Conservation (phyloP, 2,888 invertebrate species). For the Cinara cedri region DNA sequence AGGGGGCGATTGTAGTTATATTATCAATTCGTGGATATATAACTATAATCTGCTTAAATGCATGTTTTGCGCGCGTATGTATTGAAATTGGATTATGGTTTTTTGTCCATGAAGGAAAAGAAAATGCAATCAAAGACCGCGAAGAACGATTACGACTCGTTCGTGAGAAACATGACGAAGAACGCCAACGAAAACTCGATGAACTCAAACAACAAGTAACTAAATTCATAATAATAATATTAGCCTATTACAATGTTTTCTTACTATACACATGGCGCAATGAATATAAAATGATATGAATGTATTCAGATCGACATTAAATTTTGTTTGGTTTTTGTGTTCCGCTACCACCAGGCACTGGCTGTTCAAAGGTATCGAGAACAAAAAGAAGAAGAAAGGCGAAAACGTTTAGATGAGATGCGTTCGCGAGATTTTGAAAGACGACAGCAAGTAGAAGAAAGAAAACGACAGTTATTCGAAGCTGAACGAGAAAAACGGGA, state of each 20-base stretch:
- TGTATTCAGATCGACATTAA: not conserved
- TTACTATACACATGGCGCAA: too few species aligned
- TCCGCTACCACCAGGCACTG: constrained; percentile 67
- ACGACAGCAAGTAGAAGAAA: constrained; percentile 74
- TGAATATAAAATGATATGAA: too few species aligned
- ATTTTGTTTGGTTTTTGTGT: not conserved
- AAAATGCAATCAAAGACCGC: constrained; percentile 61
- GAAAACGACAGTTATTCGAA: constrained; percentile 86
- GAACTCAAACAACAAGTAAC: constrained; percentile 79
- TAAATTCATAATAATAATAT: not conserved
- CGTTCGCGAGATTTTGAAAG: constrained; percentile 75
- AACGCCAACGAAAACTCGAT: constrained; percentile 85
- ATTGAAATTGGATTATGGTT: constrained; percentile 11
- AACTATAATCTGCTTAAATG: too few species aligned
- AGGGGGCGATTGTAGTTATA: constrained; percentile 14
- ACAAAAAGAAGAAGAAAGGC: constrained; percentile 84
- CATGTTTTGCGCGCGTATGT: not conserved
- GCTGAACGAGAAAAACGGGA: constrained; percentile 86
- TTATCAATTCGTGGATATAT: constrained; percentile 9
- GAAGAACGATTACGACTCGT: constrained; percentile 76
- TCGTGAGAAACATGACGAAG: constrained; percentile 87
- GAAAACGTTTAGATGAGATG: constrained; percentile 82
- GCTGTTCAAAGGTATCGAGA: constrained; percentile 88
- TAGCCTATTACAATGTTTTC: too few species aligned
- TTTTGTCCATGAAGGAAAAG: constrained; percentile 40